Evolutionary conservation across 53 echinoderm and acorn worm species (phyloP), one percentile per base, ranked within the genome.

Genomic region (Echinarachnius parma): DNA sequence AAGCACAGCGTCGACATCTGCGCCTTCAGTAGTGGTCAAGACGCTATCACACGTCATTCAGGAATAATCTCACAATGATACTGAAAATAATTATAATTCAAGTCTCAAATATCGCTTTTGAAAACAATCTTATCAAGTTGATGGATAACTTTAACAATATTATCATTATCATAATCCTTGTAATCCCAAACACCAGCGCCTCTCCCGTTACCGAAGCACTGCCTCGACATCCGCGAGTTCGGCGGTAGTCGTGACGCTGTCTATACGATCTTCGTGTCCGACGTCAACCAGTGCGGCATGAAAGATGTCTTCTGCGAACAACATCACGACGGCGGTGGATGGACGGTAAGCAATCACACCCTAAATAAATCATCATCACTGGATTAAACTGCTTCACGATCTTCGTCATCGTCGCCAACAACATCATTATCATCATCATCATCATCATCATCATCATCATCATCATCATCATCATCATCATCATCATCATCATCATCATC

Each of bases 311-410:
- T 48, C 75, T 92, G 92, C 29, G 92, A 92, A 25, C 88, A 92
- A 45, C 67, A 81, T 24, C 68, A 58, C 4, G 85, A 89, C 60
- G 92, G 92, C 4, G 92, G 92, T 9, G 92, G 92, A 35, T 92
- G 92, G 92, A 88, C 89, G 59, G 92, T 92, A 79, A 82, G 86
- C 48, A 13, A n/a, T n/a, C n/a, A n/a, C n/a, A n/a, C n/a, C n/a
- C n/a, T n/a, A n/a, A n/a, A n/a, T n/a, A 9, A 14, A 14, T 13
- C 8, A 42, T 13, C 42, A 42, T 42, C 13, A 14, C n/a, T n/a
- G n/a, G n/a, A n/a, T n/a, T n/a, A n/a, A n/a, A n/a, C n/a, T n/a
- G n/a, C n/a, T n/a, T n/a, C n/a, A n/a, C n/a, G n/a, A n/a, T n/a
- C n/a, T n/a, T n/a, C n/a, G n/a, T n/a, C n/a, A n/a, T n/a, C n/a